Evolutionary conservation across 2,113 vertebrate genomes (phyloP).

Genomic region (Podiceps cristatus): DNA sequence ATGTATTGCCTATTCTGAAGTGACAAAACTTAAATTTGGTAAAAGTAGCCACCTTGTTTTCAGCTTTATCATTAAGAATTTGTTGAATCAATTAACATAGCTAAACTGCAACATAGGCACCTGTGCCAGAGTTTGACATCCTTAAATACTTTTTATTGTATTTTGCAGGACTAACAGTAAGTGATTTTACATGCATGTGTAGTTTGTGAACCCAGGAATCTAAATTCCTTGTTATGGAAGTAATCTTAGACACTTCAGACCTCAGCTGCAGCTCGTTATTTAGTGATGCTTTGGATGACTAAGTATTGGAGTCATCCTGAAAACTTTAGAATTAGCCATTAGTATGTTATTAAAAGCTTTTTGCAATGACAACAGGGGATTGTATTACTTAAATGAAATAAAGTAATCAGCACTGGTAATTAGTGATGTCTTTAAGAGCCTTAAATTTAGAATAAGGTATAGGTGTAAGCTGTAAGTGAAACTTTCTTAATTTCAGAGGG

Average conservation of each 20-base stretch:
- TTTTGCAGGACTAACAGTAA: background rate
- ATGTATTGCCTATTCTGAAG: background rate
- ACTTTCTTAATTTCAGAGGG: background rate
- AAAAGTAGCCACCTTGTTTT: background rate
- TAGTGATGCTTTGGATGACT: background rate
- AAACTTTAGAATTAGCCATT: background rate
- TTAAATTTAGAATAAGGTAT: background rate
- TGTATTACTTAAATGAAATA: background rate
- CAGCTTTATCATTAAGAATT: background rate
- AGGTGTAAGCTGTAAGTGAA: background rate
- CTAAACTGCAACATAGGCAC: accelerated
- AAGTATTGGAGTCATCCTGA: background rate
- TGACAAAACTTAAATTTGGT: background rate
- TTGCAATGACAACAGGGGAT: background rate
- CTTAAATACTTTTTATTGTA: background rate
- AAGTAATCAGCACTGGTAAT: background rate
- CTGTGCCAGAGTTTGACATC: background rate
- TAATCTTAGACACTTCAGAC: background rate
- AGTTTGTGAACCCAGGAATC: background rate
- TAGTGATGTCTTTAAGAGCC: background rate
- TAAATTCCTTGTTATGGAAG: background rate
- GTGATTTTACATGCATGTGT: background rate
- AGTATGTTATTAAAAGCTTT: background rate
- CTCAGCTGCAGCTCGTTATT: background rate
- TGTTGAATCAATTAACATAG: background rate